These are phyloP conservation scores for Sylvilagus floridanus DNA, from an alignment of 2,797 vertebrate genomes.

Conservation along the genomic window DNA sequence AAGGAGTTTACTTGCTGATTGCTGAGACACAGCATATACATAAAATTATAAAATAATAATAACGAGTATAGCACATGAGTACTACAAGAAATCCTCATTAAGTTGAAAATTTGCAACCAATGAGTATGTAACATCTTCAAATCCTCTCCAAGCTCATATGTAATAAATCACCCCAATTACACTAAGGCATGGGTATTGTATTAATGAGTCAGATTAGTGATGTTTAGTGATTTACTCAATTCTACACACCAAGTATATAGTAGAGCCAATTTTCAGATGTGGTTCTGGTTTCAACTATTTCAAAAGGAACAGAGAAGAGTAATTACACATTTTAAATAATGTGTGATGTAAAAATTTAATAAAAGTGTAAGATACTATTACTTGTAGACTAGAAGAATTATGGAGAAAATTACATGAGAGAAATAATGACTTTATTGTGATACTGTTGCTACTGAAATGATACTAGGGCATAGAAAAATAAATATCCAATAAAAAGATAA, in stretches of 20 bases:
- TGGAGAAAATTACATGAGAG: not conserved
- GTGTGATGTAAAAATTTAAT: not conserved
- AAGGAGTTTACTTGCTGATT: not conserved
- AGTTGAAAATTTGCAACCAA: not conserved
- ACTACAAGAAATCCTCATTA: not conserved
- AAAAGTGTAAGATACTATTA: not conserved
- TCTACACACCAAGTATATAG: not conserved
- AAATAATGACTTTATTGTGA: not conserved
- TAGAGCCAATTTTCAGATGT: not conserved
- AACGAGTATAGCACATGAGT: not conserved
- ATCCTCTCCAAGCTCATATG: not conserved
- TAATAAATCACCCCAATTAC: not conserved
- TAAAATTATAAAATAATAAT: not conserved
- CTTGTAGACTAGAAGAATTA: not conserved
- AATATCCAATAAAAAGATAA: not conserved
- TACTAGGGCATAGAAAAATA: not conserved
- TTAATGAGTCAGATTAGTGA: constrained; percentile 21
- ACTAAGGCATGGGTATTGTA: not conserved
- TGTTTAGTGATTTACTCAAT: not conserved
- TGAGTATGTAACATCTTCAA: not conserved
- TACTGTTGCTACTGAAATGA: not conserved
- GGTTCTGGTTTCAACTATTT: not conserved
- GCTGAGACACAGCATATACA: not conserved
- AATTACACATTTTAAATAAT: not conserved
- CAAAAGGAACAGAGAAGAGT: not conserved